These are phyloP conservation scores for Gymnopithys bicolor DNA, from an alignment of 2,797 vertebrate genomes.

Conservation along the genomic window DNA sequence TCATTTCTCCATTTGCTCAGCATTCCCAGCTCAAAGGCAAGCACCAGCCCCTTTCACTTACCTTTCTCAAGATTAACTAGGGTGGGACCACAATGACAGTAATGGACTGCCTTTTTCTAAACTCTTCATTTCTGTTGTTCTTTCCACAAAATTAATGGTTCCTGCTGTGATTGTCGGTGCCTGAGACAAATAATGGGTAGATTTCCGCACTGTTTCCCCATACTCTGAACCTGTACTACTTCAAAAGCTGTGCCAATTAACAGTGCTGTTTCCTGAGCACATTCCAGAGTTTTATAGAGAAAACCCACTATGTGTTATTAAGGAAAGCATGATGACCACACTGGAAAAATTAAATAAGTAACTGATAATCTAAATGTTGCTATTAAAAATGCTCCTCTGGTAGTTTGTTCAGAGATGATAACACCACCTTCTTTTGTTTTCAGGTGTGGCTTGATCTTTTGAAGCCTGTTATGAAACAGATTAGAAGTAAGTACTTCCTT, in stretches of 20 bases:
- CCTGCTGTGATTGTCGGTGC: background rate
- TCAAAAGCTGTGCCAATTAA: background rate
- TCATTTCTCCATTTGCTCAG: background rate
- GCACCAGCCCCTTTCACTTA: background rate
- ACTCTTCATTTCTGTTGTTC: background rate
- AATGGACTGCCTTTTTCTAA: background rate
- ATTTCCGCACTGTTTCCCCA: background rate
- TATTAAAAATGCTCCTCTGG: background rate
- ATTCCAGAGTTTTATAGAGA: background rate
- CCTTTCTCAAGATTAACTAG: background rate
- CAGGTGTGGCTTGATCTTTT: conserved; percentile 98
- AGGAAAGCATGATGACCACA: background rate
- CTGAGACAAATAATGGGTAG: background rate
- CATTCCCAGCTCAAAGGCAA: background rate
- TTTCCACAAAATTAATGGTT: background rate
- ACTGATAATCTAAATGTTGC: background rate
- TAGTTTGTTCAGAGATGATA: background rate
- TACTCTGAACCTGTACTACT: background rate
- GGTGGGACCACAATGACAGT: background rate
- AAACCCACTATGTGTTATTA: background rate
- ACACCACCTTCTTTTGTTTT: conserved; percentile 23
- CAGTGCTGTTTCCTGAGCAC: background rate
- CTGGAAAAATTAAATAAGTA: background rate
- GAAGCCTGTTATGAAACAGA: conserved; percentile 95
- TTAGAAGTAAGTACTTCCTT: conserved; percentile 88